phyloP scores from a whole-genome alignment of 1,140 invertebrate genomes.

The Ceratosolen solmsi region DNA sequence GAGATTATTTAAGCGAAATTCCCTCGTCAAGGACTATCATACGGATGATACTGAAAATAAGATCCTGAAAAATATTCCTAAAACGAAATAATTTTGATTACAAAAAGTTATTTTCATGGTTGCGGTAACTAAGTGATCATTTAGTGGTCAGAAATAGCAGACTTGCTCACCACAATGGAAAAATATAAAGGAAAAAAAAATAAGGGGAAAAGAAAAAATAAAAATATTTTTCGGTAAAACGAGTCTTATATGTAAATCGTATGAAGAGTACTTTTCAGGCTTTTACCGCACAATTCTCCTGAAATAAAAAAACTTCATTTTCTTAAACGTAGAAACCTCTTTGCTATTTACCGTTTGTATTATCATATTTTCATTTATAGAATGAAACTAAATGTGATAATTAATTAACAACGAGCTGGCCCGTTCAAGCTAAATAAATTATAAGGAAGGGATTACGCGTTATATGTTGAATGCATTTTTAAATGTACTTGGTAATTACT shows the following conservation, averaged over 20 bases:
- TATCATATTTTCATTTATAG: not conserved
- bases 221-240: not conserved
- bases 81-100: not conserved
- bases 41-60: not conserved
- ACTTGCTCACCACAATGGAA: not conserved
- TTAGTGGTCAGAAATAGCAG: conserved; percentile 16
- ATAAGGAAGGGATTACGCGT: too few relatives aligned
- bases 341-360: not conserved
- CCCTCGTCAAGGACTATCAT: not conserved
- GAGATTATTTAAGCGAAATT: not conserved
- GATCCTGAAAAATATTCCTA: not conserved
- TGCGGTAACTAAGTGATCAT: not conserved
- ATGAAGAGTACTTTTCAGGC: not conserved
- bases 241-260: conserved; percentile 3
- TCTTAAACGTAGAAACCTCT: not conserved
- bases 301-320: conserved; percentile 14
- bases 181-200: too few relatives aligned
- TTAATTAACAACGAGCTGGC: not conserved
- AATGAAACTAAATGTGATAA: not conserved
- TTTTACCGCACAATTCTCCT: not conserved
- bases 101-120: conserved; percentile 21
- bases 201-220: not conserved
- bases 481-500: too few relatives aligned
- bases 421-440: too few relatives aligned
- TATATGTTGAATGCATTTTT: too few relatives aligned